Conservation (phyloP, 2,113 vertebrate genomes). For the Talpa occidentalis region DNA sequence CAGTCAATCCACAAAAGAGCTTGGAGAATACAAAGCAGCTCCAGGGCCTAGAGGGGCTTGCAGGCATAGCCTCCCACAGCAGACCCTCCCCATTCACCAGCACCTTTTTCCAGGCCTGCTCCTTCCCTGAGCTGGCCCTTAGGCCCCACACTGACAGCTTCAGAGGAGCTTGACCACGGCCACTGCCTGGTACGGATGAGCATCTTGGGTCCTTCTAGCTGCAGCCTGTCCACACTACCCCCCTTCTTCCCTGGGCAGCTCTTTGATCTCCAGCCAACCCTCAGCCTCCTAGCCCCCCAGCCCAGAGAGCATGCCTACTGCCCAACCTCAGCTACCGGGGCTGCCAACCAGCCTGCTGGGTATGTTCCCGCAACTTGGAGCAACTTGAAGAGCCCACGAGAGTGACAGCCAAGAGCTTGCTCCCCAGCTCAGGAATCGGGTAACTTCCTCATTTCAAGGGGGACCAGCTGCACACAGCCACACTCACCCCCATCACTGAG, state of each 20-base stretch:
- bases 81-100: neutral
- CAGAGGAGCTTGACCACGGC: constrained; percentile 13
- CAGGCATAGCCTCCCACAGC: neutral
- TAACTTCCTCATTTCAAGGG: constrained; percentile 63
- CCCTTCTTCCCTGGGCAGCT: constrained; percentile 10
- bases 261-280: neutral
- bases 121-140: neutral
- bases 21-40: neutral
- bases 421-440: constrained; percentile 51
- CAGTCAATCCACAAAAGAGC: constrained; percentile 14
- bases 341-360: constrained; percentile 43
- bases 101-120: neutral
- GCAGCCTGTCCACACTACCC: neutral
- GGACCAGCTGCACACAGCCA: constrained; percentile 15
- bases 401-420: constrained; percentile 22
- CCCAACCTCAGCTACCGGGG: neutral
- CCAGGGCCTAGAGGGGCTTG: neutral
- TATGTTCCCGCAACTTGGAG: constrained; percentile 10
- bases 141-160: neutral
- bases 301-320: neutral
- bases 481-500: constrained; percentile 27
- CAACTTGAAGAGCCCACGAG: constrained; percentile 11
- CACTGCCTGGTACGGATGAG: neutral
- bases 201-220: neutral
- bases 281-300: neutral